These are phyloP conservation scores for Pecten maximus DNA, from an alignment of 2,888 invertebrate species.

Conservation along the genomic window DNA sequence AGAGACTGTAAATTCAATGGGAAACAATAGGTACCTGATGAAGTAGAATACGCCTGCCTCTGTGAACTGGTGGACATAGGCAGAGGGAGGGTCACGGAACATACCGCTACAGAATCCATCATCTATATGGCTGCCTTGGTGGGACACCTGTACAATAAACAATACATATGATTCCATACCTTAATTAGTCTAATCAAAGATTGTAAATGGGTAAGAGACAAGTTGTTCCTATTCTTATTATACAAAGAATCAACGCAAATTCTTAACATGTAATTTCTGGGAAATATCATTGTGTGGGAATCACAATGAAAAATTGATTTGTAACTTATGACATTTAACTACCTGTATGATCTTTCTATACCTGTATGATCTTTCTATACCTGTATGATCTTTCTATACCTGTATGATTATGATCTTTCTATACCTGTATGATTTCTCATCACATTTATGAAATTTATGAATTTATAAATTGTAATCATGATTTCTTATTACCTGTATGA, in stretches of 20 bases:
- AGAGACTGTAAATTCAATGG: not conserved
- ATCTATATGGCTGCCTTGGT: constrained; percentile 77
- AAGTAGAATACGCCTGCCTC: constrained; percentile 81
- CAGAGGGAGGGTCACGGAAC: constrained; percentile 80
- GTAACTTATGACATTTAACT: not conserved
- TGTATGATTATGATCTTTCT: too few species aligned
- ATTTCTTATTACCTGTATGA: too few species aligned
- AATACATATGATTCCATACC: not conserved
- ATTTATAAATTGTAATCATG: too few species aligned
- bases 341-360: not conserved
- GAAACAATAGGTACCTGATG: constrained; percentile 65
- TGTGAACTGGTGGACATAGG: constrained; percentile 80
- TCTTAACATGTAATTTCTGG: too few species aligned
- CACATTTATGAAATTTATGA: too few species aligned
- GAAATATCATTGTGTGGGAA: too few species aligned
- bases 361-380: not conserved
- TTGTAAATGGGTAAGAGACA: too few species aligned
- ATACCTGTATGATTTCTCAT: too few species aligned
- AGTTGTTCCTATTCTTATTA: too few species aligned
- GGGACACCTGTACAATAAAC: constrained; percentile 75
- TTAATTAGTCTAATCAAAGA: too few species aligned
- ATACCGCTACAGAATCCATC: constrained; percentile 81
- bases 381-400: not conserved
- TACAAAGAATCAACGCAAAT: too few species aligned
- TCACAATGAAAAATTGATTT: too few species aligned